Percentiles rank a stretch among this genome's conserved stretches.
Evolutionary conservation across 35 echinoderm and acorn worm genomes (phyloP).

Genomic region (Apostichopus parvimensis): DNA sequence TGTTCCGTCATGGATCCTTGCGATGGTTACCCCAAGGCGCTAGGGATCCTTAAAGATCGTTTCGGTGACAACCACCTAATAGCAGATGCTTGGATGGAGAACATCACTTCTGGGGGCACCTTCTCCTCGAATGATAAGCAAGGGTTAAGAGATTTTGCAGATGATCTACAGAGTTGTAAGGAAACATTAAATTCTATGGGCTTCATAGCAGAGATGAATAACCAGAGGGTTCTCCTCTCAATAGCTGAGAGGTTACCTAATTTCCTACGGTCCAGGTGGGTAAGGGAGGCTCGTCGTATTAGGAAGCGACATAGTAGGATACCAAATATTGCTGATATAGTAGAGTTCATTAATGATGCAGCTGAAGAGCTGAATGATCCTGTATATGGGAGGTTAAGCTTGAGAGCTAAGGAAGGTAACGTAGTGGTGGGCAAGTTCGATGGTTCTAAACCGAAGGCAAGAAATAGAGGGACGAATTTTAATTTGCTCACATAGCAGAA

Average conservation of each 20-base stretch:
- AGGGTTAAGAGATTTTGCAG: neutral
- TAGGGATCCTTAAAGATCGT: conserved; percentile 35
- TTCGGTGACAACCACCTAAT: conserved; percentile 61
- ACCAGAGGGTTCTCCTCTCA: neutral
- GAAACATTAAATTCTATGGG: neutral
- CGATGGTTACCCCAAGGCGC: conserved; percentile 43
- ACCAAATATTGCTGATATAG: neutral
- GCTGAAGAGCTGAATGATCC: conserved; percentile 3
- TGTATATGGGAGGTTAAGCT: conserved; percentile 28
- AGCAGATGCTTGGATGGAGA: conserved; percentile 55
- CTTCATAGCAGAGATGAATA: neutral
- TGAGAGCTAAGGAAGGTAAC: neutral
- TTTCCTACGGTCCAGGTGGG: neutral
- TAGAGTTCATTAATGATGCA: neutral
- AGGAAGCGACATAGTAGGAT: neutral
- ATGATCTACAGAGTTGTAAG: neutral
- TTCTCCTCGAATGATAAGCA: neutral
- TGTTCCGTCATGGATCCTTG: conserved; percentile 50
- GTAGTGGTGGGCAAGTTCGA: neutral
- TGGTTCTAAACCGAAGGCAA: neutral
- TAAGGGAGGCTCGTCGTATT: neutral
- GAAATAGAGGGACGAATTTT: conserved; percentile 30
- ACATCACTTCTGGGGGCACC: neutral
- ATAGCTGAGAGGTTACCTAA: neutral
- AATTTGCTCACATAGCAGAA: neutral